Evolutionary conservation across 2,797 vertebrate genomes (phyloP), one percentile per base, ranked within the genome.

Genomic region (Macropus fuliginosus): DNA sequence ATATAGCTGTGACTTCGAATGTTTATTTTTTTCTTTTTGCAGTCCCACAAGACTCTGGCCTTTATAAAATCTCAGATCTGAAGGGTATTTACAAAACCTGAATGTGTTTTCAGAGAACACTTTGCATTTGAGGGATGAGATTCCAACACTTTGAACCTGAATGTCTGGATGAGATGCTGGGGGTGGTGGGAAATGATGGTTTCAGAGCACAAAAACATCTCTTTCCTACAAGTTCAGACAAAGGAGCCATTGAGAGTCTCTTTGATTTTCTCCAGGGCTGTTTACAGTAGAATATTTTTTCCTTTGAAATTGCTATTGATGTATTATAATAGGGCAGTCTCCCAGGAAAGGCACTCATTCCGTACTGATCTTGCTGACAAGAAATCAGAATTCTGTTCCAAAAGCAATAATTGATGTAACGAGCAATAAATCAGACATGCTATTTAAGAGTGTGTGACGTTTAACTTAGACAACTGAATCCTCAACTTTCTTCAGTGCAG

Each of bases 261-360:
- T 97, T 97, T 97, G 93, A 95, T 97, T 97, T 97, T 95, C 94
- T 94, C 34, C 94, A 92, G 95, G 94, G 56, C 13, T 89, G 5
- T 95, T 90, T 59, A 94, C 55, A 81, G 55, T 90, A 59, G 50
- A 97, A 92, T 40, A 56, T 95, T 96, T 95, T 55, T 93, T 28
- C 81, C 94, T 97, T 96, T 95, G 95, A 97, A 93, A 50, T 90
- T 62, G 87, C 52, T 57, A 87, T 94, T 91, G 46, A 95, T 93
- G 21, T 94, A 55, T 94, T 94, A 9, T 62, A 59, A 96, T 92
- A 95, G 56, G 16, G 40, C 34, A 56, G 96, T 55, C 94, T 93
- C 91, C 91, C 40, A 94, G 56, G 95, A 92, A 95, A 87, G 40
- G 74, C 74, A 56, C 92, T 31, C 52, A 95, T 4, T 90, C 91